Percentiles rank a stretch among this genome's conserved stretches.
These are phyloP conservation scores for Drosophila eugracilis DNA, from an alignment of 1,140 invertebrate species.

Conservation along the genomic window DNA sequence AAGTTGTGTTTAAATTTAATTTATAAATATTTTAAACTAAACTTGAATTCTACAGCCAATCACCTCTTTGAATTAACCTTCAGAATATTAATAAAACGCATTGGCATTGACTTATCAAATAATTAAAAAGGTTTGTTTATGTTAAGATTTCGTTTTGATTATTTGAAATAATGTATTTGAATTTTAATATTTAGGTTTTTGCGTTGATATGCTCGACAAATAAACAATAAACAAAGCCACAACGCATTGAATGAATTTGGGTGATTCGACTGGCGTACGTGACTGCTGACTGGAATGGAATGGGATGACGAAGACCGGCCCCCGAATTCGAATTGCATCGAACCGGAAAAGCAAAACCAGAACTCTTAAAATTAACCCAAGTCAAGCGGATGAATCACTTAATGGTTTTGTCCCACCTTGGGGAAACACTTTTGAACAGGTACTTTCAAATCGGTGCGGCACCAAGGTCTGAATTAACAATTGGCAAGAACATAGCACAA, in stretches of 20 bases:
- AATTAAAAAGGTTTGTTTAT: neutral
- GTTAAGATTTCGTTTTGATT: slow-evolving; percentile 22
- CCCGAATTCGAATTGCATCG: slow-evolving; percentile 15
- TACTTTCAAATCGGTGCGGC: slow-evolving; percentile 50
- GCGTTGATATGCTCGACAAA: neutral
- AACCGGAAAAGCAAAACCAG: slow-evolving; percentile 47
- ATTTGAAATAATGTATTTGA: slow-evolving; percentile 3
- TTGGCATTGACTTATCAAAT: neutral
- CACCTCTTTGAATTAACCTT: too few species aligned
- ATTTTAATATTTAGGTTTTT: neutral
- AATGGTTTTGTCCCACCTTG: slow-evolving; percentile 41
- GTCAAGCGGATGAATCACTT: slow-evolving; percentile 21
- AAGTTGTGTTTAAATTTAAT: too few species aligned
- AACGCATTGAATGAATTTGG: slow-evolving; percentile 2
- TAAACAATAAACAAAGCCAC: slow-evolving; percentile 25
- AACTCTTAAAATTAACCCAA: slow-evolving; percentile 42
- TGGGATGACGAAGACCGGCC: slow-evolving; percentile 34
- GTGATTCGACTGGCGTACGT: slow-evolving; percentile 47
- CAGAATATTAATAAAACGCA: neutral
- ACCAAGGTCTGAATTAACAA: slow-evolving; percentile 68
- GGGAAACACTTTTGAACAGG: slow-evolving; percentile 46
- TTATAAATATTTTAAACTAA: neutral
- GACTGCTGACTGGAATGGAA: slow-evolving; percentile 49
- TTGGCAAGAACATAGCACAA: slow-evolving; percentile 32
- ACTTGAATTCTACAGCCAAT: neutral